phyloP scores from a whole-genome alignment of 2,113 vertebrate species.

The Phrynosoma blainvillii region DNA sequence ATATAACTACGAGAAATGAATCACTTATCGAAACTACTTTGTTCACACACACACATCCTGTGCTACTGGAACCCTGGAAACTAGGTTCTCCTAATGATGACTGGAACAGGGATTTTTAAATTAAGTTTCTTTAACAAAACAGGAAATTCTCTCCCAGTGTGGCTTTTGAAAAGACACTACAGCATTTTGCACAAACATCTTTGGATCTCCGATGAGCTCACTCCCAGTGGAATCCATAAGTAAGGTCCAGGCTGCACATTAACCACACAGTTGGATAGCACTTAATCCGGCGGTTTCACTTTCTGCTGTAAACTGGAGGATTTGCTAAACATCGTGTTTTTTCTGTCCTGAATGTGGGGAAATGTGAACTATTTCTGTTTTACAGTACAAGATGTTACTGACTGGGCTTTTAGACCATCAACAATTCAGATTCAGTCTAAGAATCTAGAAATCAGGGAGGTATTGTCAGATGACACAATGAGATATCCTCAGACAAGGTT shows the following conservation, averaged over 20 bases:
- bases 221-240: not conserved
- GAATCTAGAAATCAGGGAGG: too few species aligned
- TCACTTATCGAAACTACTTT: not conserved
- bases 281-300: not conserved
- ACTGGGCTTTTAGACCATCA: too few species aligned
- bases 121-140: slow-evolving; percentile 14
- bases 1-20: not conserved
- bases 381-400: too few species aligned
- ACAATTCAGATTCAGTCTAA: too few species aligned
- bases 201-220: not conserved
- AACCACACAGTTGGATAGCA: not conserved
- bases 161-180: not conserved
- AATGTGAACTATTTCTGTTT: too few species aligned
- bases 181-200: not conserved
- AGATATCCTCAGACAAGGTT: too few species aligned
- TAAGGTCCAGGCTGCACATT: not conserved
- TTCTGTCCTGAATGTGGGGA: not conserved
- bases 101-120: slow-evolving; percentile 2
- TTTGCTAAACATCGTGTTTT: not conserved
- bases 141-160: slow-evolving; percentile 24
- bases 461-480: too few species aligned
- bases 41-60: not conserved
- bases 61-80: not conserved
- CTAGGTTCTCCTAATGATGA: not conserved
- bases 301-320: not conserved